Conservation (phyloP, 2,888 invertebrate species). For the Pyrochroa serraticornis region DNA sequence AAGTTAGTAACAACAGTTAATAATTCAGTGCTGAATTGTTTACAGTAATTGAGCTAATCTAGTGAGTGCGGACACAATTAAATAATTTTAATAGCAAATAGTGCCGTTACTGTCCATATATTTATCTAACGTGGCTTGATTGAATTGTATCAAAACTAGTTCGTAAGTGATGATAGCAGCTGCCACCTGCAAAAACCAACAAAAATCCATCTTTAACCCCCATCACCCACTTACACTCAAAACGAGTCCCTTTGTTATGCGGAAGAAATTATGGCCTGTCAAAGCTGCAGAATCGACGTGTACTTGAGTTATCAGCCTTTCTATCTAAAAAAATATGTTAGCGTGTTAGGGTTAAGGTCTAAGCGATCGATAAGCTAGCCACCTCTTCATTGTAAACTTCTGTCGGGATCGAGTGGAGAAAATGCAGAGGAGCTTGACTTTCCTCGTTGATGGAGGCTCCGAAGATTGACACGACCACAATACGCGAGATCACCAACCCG, state of each 20-base stretch:
- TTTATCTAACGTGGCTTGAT: conserved; percentile 28
- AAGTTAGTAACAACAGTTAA: background rate
- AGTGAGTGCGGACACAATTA: background rate
- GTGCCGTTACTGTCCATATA: conserved; percentile 17
- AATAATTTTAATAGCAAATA: conserved; percentile 7
- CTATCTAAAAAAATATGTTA: conserved; percentile 35
- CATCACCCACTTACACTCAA: conserved; percentile 42
- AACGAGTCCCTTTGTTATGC: conserved; percentile 44
- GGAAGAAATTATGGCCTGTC: conserved; percentile 47
- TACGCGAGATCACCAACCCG: conserved; percentile 66
- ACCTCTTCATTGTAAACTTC: conserved; percentile 70
- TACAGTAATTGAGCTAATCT: background rate
- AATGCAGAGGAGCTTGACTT: conserved; percentile 52
- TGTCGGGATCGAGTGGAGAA: conserved; percentile 68
- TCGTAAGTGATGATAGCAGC: conserved; percentile 51
- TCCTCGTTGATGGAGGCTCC: conserved; percentile 50
- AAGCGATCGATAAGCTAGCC: conserved; percentile 15
- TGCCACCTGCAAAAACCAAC: conserved; percentile 44
- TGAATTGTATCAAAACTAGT: conserved; percentile 49
- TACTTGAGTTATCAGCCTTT: conserved; percentile 42
- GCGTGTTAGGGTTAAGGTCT: background rate
- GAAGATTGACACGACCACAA: conserved; percentile 57
- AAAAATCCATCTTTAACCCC: background rate
- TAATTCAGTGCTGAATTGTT: background rate
- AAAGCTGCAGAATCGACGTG: conserved; percentile 39